phyloP scores from a whole-genome alignment of 1,140 invertebrate genomes.

The Palaemon carinicauda region DNA sequence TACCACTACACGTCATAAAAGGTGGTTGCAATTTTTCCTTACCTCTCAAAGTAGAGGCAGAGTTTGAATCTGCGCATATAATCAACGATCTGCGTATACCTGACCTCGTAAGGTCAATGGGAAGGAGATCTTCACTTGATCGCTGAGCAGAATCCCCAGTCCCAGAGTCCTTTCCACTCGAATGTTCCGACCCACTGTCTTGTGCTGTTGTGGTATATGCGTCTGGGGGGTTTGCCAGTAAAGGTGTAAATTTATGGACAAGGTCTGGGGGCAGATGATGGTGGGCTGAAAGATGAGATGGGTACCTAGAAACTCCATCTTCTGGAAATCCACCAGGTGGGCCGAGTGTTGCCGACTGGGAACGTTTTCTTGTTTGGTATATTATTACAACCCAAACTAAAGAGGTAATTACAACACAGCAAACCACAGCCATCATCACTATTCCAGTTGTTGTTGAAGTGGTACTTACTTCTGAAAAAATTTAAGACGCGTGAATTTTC shows the following conservation, averaged over 20 bases:
- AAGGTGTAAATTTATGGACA: slow-evolving; percentile 12
- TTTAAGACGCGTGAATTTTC: not conserved
- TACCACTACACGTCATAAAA: not conserved
- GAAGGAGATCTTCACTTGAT: slow-evolving; percentile 69
- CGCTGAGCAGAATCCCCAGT: slow-evolving; percentile 75
- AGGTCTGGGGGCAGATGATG: slow-evolving; percentile 36
- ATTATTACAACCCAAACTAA: slow-evolving; percentile 92
- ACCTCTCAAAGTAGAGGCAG: slow-evolving; percentile 11
- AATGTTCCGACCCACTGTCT: slow-evolving; percentile 66
- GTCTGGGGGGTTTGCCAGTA: not conserved
- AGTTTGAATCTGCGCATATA: slow-evolving; percentile 18
- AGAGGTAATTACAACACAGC: slow-evolving; percentile 88
- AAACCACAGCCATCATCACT: slow-evolving; percentile 87
- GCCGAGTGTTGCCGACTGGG: slow-evolving; percentile 60
- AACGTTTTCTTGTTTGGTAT: slow-evolving; percentile 80
- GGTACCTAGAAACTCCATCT: slow-evolving; percentile 2
- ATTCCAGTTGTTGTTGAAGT: slow-evolving; percentile 65
- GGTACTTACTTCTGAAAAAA: slow-evolving; percentile 10
- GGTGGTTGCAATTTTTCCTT: not conserved
- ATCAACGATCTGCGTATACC: slow-evolving; percentile 31
- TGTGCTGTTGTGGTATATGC: slow-evolving; percentile 43
- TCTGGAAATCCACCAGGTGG: slow-evolving; percentile 61
- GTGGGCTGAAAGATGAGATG: slow-evolving; percentile 9
- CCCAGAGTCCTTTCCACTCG: slow-evolving; percentile 70
- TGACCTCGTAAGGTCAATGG: slow-evolving; percentile 37